Base-by-base conservation (phyloP, 37 sponge, comb jelly and placozoan genomes). In the Cladorhizidae sp. region DNA sequence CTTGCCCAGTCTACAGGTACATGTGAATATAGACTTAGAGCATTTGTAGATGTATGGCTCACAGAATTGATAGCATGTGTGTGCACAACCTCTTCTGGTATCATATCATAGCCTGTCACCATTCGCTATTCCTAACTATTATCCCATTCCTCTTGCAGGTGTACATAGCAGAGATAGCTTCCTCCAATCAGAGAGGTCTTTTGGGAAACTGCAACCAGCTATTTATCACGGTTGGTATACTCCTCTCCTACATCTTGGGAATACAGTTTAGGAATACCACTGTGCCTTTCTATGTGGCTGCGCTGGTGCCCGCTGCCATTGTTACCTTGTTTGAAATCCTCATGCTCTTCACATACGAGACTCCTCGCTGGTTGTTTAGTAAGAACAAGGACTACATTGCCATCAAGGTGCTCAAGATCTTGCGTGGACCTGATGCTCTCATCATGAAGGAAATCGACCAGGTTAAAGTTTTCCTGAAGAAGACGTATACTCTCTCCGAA, bases 121-220 rank as follows among this genome's bases (percentile, higher is more conserved):
- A n/a, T n/a, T n/a, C n/a, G n/a, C n/a, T n/a, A n/a, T n/a, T n/a
- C n/a, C n/a, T n/a, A n/a, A 5, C 12, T 59, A 17, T 59, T 31
- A 67, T 37, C 31, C 62, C 31, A 2, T 28, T 72, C 45, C 42
- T 22, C 3, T 67, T 59, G n/a, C 29, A 95, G 96, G 85, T 95
- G 54, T 95, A 95, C 59, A 86, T 95, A 0, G 32, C 87, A 3
- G 96, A 95, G 69, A 69, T 92, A 1, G 65, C 94, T 14, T 63
- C 96, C 33, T 59, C 90, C 31, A 72, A 61, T 0, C 37, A 72
- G 56, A 75, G 79, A 41, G 96, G 96, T 8, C 38, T 76, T 2
- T 93, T 92, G 75, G 96, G 96, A 0, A 59, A 89, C 26, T 75
- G 80, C 35, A 81, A 86, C 33, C 96, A 95, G 42, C 76, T 95